phyloP scores from a whole-genome alignment of 2,113 vertebrate genomes.

The Gobius niger region DNA sequence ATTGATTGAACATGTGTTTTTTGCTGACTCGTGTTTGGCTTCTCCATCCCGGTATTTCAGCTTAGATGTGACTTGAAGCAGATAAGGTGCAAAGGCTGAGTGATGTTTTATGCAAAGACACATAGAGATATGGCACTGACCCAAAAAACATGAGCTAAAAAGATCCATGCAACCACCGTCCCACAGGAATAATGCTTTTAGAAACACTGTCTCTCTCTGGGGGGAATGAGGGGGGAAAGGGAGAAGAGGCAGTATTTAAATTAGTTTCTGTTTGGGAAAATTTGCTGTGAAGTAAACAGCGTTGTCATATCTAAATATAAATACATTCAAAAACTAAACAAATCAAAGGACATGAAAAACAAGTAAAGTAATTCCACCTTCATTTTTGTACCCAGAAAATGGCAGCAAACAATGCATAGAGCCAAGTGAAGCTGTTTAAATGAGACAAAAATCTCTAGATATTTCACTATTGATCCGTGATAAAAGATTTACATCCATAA shows the following conservation, averaged over 20 bases:
- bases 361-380: too few species aligned
- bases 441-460: background rate
- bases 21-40: constrained; percentile 50
- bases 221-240: constrained; percentile 1
- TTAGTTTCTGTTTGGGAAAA: constrained; percentile 11
- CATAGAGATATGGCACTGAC: constrained; percentile 39
- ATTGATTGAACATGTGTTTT: constrained; percentile 49
- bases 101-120: constrained; percentile 59
- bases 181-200: constrained; percentile 36
- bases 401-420: too few species aligned
- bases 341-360: background rate
- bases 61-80: constrained; percentile 43
- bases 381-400: too few species aligned
- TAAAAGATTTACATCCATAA: constrained; percentile 20
- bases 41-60: constrained; percentile 23
- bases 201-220: constrained; percentile 30
- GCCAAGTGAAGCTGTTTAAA: too few species aligned
- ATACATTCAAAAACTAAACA: constrained; percentile 4
- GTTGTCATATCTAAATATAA: background rate
- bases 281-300: background rate
- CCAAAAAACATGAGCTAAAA: constrained; percentile 35
- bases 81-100: constrained; percentile 37
- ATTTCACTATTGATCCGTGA: constrained; percentile 8
- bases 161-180: constrained; percentile 28
- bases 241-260: constrained; percentile 23